Percentiles rank a stretch among this genome's conserved stretches.
Evolutionary conservation across 2,797 vertebrate species (phyloP).

Genomic region (Furcifer pardalis): DNA sequence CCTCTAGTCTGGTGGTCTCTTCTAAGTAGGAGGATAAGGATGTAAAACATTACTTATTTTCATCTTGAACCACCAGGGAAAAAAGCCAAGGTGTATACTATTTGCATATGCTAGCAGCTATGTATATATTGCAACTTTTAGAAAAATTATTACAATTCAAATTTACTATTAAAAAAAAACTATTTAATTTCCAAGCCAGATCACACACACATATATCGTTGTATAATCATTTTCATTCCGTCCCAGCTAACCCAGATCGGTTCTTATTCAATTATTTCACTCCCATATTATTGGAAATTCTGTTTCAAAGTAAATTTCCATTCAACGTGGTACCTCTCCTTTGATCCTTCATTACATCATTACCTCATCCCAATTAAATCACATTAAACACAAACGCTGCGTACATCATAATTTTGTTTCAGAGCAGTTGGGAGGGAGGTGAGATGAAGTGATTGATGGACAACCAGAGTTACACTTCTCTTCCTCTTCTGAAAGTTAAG

Average conservation of each 20-base stretch:
- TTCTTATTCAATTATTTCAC: no score
- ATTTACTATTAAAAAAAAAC: no score
- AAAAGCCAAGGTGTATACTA: no score
- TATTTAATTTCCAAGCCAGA: no score
- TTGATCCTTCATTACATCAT: not conserved
- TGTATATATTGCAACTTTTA: no score
- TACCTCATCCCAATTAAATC: not conserved
- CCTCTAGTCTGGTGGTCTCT: not conserved
- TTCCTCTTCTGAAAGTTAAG: not conserved
- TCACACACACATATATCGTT: no score
- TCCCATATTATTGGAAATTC: not conserved
- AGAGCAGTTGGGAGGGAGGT: not conserved
- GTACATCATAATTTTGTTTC: not conserved
- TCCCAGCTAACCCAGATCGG: no score
- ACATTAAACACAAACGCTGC: not conserved
- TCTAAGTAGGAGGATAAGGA: not conserved
- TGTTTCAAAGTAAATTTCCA: not conserved
- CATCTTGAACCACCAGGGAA: no score
- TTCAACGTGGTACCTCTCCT: not conserved
- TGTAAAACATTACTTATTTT: no score
- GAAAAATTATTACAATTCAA: no score
- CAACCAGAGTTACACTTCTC: not conserved
- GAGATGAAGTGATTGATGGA: not conserved
- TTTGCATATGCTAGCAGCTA: no score
- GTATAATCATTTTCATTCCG: no score